Evolutionary conservation across 2,888 invertebrate species (phyloP).

Genomic region (Melipona beecheii): DNA sequence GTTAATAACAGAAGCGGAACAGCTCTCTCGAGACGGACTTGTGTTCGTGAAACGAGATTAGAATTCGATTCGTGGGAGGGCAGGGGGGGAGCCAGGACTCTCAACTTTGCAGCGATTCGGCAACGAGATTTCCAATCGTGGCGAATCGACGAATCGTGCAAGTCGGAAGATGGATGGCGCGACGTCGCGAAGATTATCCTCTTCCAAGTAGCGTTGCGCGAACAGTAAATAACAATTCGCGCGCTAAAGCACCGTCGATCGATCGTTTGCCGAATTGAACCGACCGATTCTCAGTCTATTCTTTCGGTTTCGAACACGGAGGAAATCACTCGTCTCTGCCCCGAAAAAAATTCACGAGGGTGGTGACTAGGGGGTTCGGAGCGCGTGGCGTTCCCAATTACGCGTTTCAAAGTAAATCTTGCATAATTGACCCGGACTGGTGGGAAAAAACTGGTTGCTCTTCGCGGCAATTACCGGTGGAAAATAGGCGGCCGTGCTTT

Average conservation of each 20-base stretch:
- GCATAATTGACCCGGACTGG: constrained; percentile 48
- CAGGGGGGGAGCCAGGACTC: not conserved
- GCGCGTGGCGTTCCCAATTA: constrained; percentile 33
- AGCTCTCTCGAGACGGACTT: constrained; percentile 4
- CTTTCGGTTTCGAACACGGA: too few species aligned
- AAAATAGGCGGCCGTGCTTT: constrained; percentile 55
- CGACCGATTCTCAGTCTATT: too few species aligned
- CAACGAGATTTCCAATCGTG: not conserved
- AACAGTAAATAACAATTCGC: too few species aligned
- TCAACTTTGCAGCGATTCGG: constrained; percentile 7
- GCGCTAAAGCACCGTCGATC: too few species aligned
- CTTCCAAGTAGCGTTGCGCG: too few species aligned
- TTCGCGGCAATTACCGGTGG: constrained; percentile 56
- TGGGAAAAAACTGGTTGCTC: constrained; percentile 36
- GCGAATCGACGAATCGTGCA: constrained; percentile 9
- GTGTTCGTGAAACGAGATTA: constrained; percentile 25
- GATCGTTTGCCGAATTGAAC: too few species aligned
- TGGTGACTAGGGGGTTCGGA: too few species aligned
- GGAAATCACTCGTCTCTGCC: too few species aligned
- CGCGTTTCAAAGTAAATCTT: constrained; percentile 49
- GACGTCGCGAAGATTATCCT: not conserved
- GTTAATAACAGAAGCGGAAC: constrained; percentile 68
- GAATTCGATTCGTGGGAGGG: constrained; percentile 34
- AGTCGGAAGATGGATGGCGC: not conserved
- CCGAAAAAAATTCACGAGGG: too few species aligned